Conservation (phyloP, 2,113 vertebrate genomes). For the Sander lucioperca region DNA sequence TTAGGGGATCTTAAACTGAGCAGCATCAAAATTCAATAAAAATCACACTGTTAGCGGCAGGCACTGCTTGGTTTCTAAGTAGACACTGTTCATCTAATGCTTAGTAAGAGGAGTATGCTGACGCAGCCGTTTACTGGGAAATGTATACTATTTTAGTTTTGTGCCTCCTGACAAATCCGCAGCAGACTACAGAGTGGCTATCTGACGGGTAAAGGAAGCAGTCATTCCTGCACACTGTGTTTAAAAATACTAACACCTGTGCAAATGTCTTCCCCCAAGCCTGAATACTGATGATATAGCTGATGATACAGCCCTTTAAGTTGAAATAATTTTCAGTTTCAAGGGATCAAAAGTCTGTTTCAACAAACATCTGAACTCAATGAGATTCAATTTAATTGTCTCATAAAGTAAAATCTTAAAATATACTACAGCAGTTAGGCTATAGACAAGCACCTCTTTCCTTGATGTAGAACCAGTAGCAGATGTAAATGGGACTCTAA, state of each 20-base stretch:
- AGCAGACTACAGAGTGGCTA: constrained; percentile 25
- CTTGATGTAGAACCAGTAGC: background rate
- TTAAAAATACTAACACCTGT: constrained; percentile 20
- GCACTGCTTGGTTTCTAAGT: constrained; percentile 14
- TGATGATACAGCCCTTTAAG: background rate
- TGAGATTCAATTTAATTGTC: background rate
- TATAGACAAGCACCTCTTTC: background rate
- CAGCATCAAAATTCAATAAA: constrained; percentile 34
- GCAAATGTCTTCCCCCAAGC: constrained; percentile 5
- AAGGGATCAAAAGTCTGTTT: background rate
- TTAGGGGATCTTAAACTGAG: constrained; percentile 33
- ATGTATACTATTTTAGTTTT: constrained; percentile 19
- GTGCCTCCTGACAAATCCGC: constrained; percentile 28
- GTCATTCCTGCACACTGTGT: background rate
- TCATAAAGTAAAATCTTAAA: background rate
- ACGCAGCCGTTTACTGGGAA: constrained; percentile 32
- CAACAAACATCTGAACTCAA: background rate
- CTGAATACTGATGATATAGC: constrained; percentile 4
- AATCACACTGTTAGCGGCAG: constrained; percentile 22
- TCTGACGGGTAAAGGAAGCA: constrained; percentile 17
- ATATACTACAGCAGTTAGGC: background rate
- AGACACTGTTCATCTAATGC: constrained; percentile 17
- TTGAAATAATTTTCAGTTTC: background rate
- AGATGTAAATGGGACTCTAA: background rate
- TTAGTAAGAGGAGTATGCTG: constrained; percentile 33